These are phyloP conservation scores for Copidosoma floridanum DNA, from an alignment of 1,140 invertebrate species.

Conservation along the genomic window DNA sequence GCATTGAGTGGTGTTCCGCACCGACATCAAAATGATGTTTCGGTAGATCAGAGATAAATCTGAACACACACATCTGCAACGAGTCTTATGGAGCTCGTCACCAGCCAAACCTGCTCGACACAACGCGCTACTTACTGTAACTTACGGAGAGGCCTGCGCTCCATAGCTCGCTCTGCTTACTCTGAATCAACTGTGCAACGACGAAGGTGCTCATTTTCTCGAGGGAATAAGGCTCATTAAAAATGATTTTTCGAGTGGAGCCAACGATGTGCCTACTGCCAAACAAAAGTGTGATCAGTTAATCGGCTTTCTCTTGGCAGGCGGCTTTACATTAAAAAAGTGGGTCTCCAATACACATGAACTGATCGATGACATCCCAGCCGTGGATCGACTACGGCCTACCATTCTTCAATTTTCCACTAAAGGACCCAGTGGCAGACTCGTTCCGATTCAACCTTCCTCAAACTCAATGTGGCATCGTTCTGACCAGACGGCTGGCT, in stretches of 20 bases:
- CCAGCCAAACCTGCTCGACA: neutral
- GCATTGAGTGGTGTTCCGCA: too few relatives aligned
- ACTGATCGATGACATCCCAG: neutral
- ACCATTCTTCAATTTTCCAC: neutral
- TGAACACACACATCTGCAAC: neutral
- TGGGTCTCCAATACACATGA: neutral
- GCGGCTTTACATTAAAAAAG: neutral
- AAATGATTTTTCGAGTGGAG: too few relatives aligned
- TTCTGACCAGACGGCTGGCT: neutral
- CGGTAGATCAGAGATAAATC: neutral
- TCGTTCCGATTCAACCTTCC: too few relatives aligned
- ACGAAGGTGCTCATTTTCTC: conserved; percentile 34
- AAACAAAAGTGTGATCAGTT: neutral
- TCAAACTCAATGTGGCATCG: neutral
- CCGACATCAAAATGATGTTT: conserved; percentile 3
- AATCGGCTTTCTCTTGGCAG: neutral
- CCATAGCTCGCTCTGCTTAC: conserved; percentile 41
- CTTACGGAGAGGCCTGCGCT: conserved; percentile 40
- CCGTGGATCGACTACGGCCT: neutral
- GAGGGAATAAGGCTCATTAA: too few relatives aligned
- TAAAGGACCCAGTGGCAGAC: neutral
- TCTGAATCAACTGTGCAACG: conserved; percentile 35
- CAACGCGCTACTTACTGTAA: conserved; percentile 36
- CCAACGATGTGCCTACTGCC: neutral
- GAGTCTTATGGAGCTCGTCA: conserved; percentile 1